These are phyloP conservation scores for Datnioides undecimradiatus DNA, from an alignment of 2,113 vertebrate species.

Conservation along the genomic window DNA sequence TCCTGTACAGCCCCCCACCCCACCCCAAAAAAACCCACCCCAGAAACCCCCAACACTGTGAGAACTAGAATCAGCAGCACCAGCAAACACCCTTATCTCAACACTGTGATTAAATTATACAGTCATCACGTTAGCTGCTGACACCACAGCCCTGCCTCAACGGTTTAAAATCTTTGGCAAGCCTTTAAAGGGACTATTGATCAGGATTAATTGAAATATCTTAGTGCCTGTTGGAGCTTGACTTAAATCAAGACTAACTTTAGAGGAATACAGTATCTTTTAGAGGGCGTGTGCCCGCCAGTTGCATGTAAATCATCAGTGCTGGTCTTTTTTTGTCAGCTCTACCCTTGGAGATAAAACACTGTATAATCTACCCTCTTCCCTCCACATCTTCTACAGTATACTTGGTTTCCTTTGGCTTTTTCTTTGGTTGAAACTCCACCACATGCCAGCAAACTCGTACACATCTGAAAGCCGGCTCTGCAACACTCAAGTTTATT, in stretches of 20 bases:
- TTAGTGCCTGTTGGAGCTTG: slow-evolving; percentile 10
- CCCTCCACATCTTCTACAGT: slow-evolving; percentile 22
- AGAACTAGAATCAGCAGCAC: slow-evolving; percentile 8
- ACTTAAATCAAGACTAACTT: slow-evolving; percentile 41
- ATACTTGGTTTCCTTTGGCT: slow-evolving; percentile 16
- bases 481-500: slow-evolving; percentile 46
- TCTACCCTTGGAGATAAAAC: slow-evolving; percentile 56
- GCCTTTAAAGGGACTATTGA: slow-evolving; percentile 37
- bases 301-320: slow-evolving; percentile 41
- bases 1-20: too few relatives aligned
- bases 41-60: background rate
- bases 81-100: background rate
- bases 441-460: slow-evolving; percentile 31
- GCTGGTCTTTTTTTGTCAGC: slow-evolving; percentile 58
- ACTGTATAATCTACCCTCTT: slow-evolving; percentile 66
- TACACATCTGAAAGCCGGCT: slow-evolving; percentile 52
- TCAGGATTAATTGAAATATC: slow-evolving; percentile 51
- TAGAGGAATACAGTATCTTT: slow-evolving; percentile 26
- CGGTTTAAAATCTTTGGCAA: slow-evolving; percentile 38
- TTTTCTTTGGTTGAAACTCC: slow-evolving; percentile 8
- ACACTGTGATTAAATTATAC: slow-evolving; percentile 49
- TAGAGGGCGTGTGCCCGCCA: slow-evolving; percentile 53
- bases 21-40: background rate
- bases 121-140: slow-evolving; percentile 29
- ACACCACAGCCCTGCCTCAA: slow-evolving; percentile 34